Conservation (phyloP, 2,113 vertebrate genomes). For the Ramphastos sulfuratus region DNA sequence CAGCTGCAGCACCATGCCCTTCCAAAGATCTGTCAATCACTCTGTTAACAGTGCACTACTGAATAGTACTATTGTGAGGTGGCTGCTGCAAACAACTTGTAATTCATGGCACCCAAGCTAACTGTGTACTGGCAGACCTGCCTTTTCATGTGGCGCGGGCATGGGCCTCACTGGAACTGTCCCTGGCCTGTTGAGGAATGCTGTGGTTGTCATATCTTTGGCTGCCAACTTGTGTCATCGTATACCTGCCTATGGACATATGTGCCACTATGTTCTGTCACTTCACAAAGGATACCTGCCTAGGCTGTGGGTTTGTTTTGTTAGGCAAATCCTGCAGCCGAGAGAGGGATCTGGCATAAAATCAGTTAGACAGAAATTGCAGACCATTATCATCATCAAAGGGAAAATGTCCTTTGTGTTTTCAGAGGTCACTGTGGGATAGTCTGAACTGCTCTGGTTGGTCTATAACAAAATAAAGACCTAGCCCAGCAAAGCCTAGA, state of each 20-base stretch:
- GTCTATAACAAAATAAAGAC: background rate
- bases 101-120: slow-evolving; percentile 35
- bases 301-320: background rate
- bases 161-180: background rate
- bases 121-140: slow-evolving; percentile 21
- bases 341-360: background rate
- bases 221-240: background rate
- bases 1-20: slow-evolving; percentile 41
- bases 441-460: background rate
- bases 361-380: background rate
- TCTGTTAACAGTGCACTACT: background rate
- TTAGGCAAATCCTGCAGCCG: slow-evolving; percentile 33
- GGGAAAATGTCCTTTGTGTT: background rate
- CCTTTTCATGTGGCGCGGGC: background rate
- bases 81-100: slow-evolving; percentile 28
- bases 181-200: background rate
- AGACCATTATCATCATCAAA: background rate
- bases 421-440: background rate
- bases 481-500: background rate
- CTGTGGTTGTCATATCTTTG: background rate
- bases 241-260: background rate
- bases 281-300: background rate
- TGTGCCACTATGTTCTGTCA: background rate
- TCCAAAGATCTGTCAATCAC: slow-evolving; percentile 62
- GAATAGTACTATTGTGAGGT: slow-evolving; percentile 52